phyloP scores from a whole-genome alignment of 2,113 vertebrate species.

The Blennius ocellaris region DNA sequence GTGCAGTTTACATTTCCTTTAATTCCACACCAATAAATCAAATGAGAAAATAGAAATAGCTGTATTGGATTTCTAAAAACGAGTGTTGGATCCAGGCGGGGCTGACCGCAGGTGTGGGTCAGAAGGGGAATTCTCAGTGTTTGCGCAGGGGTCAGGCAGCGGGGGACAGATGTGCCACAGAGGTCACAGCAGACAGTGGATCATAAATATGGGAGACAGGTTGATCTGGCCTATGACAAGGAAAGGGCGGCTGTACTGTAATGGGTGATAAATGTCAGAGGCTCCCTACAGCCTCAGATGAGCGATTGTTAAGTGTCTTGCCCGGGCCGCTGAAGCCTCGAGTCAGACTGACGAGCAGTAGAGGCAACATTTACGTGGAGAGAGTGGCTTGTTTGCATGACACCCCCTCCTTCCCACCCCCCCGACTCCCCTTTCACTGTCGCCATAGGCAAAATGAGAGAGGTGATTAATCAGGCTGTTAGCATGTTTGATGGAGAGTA shows the following conservation, averaged over 20 bases:
- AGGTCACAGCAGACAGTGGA: slow-evolving; percentile 62
- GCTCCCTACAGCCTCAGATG: slow-evolving; percentile 61
- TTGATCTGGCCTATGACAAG: slow-evolving; percentile 67
- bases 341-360: slow-evolving; percentile 67
- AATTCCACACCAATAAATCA: not conserved
- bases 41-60: slow-evolving; percentile 2
- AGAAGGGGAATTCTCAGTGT: slow-evolving; percentile 22
- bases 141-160: slow-evolving; percentile 48
- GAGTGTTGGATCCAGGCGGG: not conserved
- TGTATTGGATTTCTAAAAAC: not conserved
- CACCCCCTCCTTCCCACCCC: slow-evolving; percentile 57
- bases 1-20: not conserved
- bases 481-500: slow-evolving; percentile 74
- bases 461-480: slow-evolving; percentile 79
- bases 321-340: slow-evolving; percentile 46
- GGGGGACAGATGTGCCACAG: slow-evolving; percentile 52
- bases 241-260: slow-evolving; percentile 65
- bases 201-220: slow-evolving; percentile 71
- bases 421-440: slow-evolving; percentile 51
- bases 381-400: slow-evolving; percentile 75
- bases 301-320: slow-evolving; percentile 70
- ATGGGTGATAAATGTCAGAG: slow-evolving; percentile 74
- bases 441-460: slow-evolving; percentile 55
- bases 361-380: slow-evolving; percentile 74
- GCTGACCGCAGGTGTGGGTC: slow-evolving; percentile 16